Base-by-base conservation (phyloP, 2,113 vertebrate genomes). In the Sphyrna mokarran region DNA sequence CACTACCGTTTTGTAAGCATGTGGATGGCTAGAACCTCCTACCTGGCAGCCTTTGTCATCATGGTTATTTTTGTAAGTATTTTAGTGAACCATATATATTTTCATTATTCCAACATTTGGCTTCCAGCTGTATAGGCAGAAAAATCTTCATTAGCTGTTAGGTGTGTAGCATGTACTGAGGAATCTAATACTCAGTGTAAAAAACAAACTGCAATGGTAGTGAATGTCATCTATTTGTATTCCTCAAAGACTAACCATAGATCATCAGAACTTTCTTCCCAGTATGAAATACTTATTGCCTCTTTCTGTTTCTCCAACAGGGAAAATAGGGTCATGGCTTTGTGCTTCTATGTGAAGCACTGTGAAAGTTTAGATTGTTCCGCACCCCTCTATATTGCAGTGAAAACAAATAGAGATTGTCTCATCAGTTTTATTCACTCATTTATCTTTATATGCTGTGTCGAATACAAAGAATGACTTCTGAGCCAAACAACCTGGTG, bases 1-100 rank as follows among this genome's bases (percentile, higher is more conserved):
- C 99, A 99, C 96, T 99, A 99, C 94, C 98, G 99, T 83, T 99
- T 99, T 5, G 99, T 99, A 96, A 99, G 99, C 97, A 99, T 99
- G 99, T 99, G 99, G 99, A 99, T 99, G 99, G 99, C 99, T 0
- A 98, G 99, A 83, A 99, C 99, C 0, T 99, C 99, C 0, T 99
- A 99, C 95, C 97, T 99, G 96, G 99, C 99, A 0, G 99, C 99
- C 87, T 99, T 99, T 0, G 98, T 99, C 97, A 99, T 99, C 98
- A 99, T 99, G 99, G 99, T 99, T 96, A 99, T 99, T 93, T 99
- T 99, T 0, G 99, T 99, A 97, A 98, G 99, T 98, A 7, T 94
- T 37, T 94, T 94, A 70, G 37, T 43, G 23, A 70, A 48, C 61
- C 66, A 43, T 40, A 94, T 48, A 18, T 3, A 58, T 89, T 0